Conservation (phyloP, 1,140 invertebrate genomes). For the Orius insidiosus region DNA sequence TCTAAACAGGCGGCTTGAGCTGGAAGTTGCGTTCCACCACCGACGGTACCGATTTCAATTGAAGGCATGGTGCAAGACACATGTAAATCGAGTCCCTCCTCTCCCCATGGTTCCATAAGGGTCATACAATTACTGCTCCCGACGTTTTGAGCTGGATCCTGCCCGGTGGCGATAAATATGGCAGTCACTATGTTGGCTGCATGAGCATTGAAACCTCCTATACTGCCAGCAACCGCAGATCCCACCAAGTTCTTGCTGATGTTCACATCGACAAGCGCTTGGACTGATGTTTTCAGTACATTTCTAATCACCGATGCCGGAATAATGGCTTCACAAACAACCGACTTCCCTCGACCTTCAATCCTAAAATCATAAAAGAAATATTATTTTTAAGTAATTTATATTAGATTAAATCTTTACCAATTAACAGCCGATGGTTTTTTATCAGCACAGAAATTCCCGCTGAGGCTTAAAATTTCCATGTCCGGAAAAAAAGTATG, state of each 20-base stretch:
- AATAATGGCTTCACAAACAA: constrained; percentile 84
- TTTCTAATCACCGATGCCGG: constrained; percentile 49
- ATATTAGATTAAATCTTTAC: no score
- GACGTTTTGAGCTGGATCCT: constrained; percentile 96
- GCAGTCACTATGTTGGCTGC: constrained; percentile 98
- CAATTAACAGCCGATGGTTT: constrained; percentile 96
- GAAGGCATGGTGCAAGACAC: constrained; percentile 97
- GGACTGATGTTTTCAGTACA: constrained; percentile 76
- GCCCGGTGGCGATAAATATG: constrained; percentile 93
- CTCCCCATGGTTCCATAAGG: constrained; percentile 72
- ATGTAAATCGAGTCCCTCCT: constrained; percentile 70
- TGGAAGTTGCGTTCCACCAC: constrained; percentile 89
- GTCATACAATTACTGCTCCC: constrained; percentile 94
- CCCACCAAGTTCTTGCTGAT: constrained; percentile 90
- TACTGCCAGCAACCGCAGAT: constrained; percentile 84
- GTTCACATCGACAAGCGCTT: constrained; percentile 75
- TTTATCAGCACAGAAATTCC: constrained; percentile 97
- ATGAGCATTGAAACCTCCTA: constrained; percentile 93
- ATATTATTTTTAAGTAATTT: no score
- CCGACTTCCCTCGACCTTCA: constrained; percentile 90
- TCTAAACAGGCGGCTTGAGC: constrained; percentile 82
- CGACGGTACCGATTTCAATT: constrained; percentile 92
- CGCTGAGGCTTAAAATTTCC: constrained; percentile 85
- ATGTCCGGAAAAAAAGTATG: constrained; percentile 87
- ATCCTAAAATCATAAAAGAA: no score